phyloP scores from a whole-genome alignment of 2,888 invertebrate genomes.

The Clivina fossor region DNA sequence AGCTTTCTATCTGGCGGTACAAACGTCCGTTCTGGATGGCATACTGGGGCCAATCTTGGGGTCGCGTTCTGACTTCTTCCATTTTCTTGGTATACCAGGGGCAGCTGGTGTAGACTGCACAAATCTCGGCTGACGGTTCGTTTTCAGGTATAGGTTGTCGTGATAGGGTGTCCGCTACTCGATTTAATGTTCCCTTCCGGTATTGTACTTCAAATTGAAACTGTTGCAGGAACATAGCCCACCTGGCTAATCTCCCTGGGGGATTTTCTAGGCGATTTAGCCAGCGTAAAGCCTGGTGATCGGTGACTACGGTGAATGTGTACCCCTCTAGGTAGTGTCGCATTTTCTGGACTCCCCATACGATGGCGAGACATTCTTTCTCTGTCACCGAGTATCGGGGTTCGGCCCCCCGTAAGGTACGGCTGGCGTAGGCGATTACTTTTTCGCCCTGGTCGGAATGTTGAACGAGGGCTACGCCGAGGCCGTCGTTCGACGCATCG shows the following conservation, averaged over 20 bases:
- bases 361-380: conserved; percentile 27
- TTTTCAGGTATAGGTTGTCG: background rate
- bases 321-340: conserved; percentile 32
- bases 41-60: background rate
- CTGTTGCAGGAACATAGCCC: conserved; percentile 5
- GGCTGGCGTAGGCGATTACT: conserved; percentile 31
- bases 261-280: conserved; percentile 12
- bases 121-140: background rate
- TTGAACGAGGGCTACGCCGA: conserved; percentile 31
- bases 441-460: conserved; percentile 4
- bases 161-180: background rate
- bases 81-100: background rate
- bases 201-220: conserved; percentile 3
- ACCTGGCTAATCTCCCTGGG: conserved; percentile 15
- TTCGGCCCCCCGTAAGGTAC: conserved; percentile 15
- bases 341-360: conserved; percentile 33
- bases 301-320: conserved; percentile 35
- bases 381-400: conserved; percentile 21
- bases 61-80: background rate
- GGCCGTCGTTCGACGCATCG: conserved; percentile 20
- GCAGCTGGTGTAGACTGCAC: background rate
- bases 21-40: background rate
- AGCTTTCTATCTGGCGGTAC: background rate
- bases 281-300: conserved; percentile 40
- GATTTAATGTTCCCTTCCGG: background rate